Percentiles rank a stretch among this genome's conserved stretches.
phyloP scores from a whole-genome alignment of 2,888 invertebrate genomes.

The Ptychoptera albimana region DNA sequence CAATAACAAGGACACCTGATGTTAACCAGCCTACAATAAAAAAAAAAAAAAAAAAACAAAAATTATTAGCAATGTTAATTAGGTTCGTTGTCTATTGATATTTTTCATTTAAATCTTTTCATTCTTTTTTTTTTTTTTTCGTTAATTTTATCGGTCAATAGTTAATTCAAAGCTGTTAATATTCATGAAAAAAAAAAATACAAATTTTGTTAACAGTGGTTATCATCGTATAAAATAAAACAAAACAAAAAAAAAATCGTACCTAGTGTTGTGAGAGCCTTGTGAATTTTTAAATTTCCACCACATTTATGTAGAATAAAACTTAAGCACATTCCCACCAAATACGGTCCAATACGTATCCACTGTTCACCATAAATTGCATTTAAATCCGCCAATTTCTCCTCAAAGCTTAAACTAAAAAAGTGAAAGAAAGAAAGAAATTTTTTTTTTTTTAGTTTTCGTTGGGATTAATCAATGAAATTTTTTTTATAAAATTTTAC shows the following conservation, averaged over 20 bases:
- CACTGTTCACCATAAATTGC: conserved; percentile 57
- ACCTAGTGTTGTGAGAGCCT: conserved; percentile 16
- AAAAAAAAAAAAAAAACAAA: background rate
- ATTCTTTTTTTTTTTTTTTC: too few species aligned
- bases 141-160: too few species aligned
- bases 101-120: background rate
- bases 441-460: too few species aligned
- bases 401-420: background rate
- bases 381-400: conserved; percentile 40
- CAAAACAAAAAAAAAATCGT: conserved; percentile 1
- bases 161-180: too few species aligned
- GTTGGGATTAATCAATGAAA: too few species aligned
- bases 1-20: conserved; percentile 12
- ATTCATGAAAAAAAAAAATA: too few species aligned
- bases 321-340: conserved; percentile 55
- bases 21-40: conserved; percentile 18
- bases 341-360: conserved; percentile 56
- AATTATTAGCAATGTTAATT: background rate
- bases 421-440: background rate
- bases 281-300: conserved; percentile 21
- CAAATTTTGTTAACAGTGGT: too few species aligned
- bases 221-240: too few species aligned
- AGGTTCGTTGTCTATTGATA: background rate
- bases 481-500: too few species aligned
- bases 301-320: conserved; percentile 53